Conservation (phyloP, 2,113 vertebrate genomes). For the Triplophysa dalaica region DNA sequence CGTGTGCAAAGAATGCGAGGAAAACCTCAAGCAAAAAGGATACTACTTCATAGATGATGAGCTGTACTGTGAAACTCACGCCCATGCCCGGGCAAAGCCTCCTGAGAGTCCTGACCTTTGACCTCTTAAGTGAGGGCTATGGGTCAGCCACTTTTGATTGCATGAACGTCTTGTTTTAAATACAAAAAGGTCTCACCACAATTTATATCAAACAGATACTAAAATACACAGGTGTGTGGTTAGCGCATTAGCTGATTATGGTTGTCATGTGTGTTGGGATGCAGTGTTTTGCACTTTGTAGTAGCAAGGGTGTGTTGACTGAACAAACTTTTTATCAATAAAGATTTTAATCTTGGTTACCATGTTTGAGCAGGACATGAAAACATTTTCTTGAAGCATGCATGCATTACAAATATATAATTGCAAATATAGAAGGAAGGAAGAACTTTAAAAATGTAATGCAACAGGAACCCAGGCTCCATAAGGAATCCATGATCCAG, state of each 20-base stretch:
- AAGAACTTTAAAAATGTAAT: slow-evolving; percentile 61
- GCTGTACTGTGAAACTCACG: slow-evolving; percentile 94
- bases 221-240: neutral
- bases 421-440: slow-evolving; percentile 48
- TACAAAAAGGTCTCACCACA: neutral
- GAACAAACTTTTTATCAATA: neutral
- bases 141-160: neutral
- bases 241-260: neutral
- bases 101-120: slow-evolving; percentile 88
- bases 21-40: slow-evolving; percentile 96
- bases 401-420: no score
- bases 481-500: slow-evolving; percentile 57
- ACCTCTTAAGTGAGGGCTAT: neutral
- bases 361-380: no score
- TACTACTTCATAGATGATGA: slow-evolving; percentile 96
- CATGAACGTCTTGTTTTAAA: neutral
- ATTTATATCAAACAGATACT: neutral
- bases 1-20: slow-evolving; percentile 90
- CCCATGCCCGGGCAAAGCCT: slow-evolving; percentile 84
- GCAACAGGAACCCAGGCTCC: slow-evolving; percentile 63
- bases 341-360: slow-evolving; percentile 3
- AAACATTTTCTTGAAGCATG: no score
- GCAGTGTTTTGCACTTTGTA: slow-evolving; percentile 18
- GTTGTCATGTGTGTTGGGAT: slow-evolving; percentile 5
- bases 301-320: neutral